Evolutionary conservation across 2,113 vertebrate species (phyloP), one percentile per base, ranked within the genome.

Genomic region (Lonchura striata): DNA sequence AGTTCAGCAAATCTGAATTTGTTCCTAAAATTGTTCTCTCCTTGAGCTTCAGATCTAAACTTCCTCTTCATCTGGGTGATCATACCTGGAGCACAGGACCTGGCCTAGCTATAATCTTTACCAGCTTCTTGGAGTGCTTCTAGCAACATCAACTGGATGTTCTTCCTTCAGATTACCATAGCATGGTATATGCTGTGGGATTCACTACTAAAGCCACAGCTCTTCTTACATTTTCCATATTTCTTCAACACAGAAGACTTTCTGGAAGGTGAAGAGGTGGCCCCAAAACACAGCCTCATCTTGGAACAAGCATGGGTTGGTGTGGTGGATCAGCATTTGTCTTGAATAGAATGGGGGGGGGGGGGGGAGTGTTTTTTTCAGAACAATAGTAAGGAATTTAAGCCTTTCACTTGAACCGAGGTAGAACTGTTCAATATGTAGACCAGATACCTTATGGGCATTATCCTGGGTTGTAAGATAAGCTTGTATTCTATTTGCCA

Each of bases 81-180:
- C 33, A 56, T 19, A 71, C n/a, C 41, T 50, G 24, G 52, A 88
- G 33, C 44, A 59, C 27, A 56, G 31, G 46, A 90, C 9, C 16
- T 63, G 44, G 30, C 21, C 65, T 78, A 87, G 28, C 31, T 71
- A 35, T 84, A 82, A 61, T 18, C 44, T 68, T 77, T 71, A 66
- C 25, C 70, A 88, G 37, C 28, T 89, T 87, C 65, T 65, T 82
- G 37, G 9, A 94, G 28, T 41, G 35, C 49, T 92, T 78, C 57
- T 84, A 61, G 52, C 20, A 91, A 68, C 24, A 85, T 37, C 49
- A 64, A 4, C 28, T n/a, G 22, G 13, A 39, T 64, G 22, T 44
- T 79, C 23, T 56, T 35, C 41, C 46, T 52, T 53, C 11, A 28
- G 33, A 56, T 53, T 72, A 79, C 19, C 13, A 44, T 3, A 72